Conservation (phyloP, 2,888 invertebrate species). For the Bombylius discolor region DNA sequence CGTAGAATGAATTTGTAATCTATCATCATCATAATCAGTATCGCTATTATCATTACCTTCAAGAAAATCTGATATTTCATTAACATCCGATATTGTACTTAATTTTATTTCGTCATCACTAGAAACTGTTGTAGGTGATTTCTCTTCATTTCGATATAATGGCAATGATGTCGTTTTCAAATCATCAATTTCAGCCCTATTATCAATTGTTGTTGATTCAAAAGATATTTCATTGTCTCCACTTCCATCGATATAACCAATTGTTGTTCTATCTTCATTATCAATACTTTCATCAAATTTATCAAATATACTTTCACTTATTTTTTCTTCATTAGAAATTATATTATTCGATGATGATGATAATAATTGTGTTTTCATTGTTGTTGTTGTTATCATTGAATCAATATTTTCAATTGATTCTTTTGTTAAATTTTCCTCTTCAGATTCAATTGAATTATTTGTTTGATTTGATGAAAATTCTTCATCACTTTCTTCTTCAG, state of each 20-base stretch:
- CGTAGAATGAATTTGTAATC: background rate
- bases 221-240: background rate
- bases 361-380: too few species aligned
- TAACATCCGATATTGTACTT: background rate
- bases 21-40: too few species aligned
- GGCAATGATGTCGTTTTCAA: background rate
- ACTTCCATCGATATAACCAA: background rate
- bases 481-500: background rate
- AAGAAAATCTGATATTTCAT: background rate
- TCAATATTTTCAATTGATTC: background rate
- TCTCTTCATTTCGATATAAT: background rate
- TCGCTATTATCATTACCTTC: background rate
- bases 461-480: background rate
- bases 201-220: background rate
- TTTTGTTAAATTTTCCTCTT: background rate
- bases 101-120: background rate
- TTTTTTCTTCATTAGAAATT: background rate
- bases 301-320: too few species aligned
- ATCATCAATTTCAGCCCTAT: background rate
- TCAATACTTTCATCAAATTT: background rate
- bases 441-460: background rate
- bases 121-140: background rate
- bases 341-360: background rate
- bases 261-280: background rate
- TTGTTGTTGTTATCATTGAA: too few species aligned